Conservation (phyloP, 92 coral and sea anemone genomes). For the Galaxea fascicularis region DNA sequence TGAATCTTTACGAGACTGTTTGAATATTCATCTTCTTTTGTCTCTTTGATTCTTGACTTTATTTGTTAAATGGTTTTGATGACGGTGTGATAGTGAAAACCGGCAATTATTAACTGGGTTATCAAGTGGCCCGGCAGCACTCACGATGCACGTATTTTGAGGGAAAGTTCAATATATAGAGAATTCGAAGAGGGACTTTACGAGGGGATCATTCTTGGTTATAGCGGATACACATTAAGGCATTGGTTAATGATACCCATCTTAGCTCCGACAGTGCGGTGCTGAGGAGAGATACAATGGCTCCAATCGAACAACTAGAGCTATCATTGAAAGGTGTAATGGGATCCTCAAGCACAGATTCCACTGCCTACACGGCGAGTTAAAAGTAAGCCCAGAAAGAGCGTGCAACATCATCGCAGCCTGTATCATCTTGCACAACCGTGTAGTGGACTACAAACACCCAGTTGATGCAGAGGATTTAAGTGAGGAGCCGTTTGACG, state of each 20-base stretch:
- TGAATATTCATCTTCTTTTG: too few species aligned
- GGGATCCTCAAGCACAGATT: conserved; percentile 15
- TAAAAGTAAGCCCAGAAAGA: conserved; percentile 36
- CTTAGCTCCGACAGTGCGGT: background rate
- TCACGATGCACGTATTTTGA: too few species aligned
- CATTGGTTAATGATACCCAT: conserved; percentile 9
- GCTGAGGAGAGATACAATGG: conserved; percentile 15
- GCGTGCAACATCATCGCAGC: too few species aligned
- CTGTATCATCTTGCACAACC: conserved; percentile 29
- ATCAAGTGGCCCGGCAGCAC: too few species aligned
- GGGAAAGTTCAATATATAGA: too few species aligned
- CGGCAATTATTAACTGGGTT: too few species aligned
- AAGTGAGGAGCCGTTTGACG: conserved; percentile 4
- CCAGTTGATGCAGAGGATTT: conserved; percentile 28
- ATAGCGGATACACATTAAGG: conserved; percentile 22
- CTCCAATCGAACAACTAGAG: conserved; percentile 21
- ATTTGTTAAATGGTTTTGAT: too few species aligned
- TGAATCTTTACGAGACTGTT: too few species aligned
- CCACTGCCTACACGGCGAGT: conserved; percentile 17
- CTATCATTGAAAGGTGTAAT: conserved; percentile 5
- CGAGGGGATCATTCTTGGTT: conserved; percentile 21
- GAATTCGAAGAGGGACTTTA: too few species aligned
- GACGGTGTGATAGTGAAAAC: too few species aligned
- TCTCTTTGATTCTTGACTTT: too few species aligned
- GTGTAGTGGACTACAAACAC: conserved; percentile 36